A percentile compares a stretch with the other conserved stretches of the same genome.
phyloP scores from a whole-genome alignment of 2,797 vertebrate species.

The Toxotes lorentzi region DNA sequence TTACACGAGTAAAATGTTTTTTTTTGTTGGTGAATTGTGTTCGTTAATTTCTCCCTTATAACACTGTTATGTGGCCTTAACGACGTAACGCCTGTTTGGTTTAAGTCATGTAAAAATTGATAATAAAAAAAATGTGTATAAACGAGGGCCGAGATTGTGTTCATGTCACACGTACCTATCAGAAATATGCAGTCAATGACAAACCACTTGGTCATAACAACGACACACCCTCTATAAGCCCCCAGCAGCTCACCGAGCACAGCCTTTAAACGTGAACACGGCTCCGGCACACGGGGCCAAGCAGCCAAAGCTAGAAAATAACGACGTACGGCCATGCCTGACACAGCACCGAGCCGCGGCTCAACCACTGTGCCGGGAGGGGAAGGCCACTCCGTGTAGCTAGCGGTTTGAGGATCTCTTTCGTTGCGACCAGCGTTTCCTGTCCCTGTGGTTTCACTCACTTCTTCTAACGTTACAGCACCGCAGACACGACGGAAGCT shows the following conservation, averaged over 20 bases:
- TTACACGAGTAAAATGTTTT: not conserved
- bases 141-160: not conserved
- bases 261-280: slow-evolving; percentile 41
- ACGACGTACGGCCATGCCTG: not conserved
- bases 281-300: slow-evolving; percentile 32
- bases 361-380: not conserved
- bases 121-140: not conserved
- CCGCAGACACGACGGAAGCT: slow-evolving; percentile 70
- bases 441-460: slow-evolving; percentile 75
- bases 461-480: slow-evolving; percentile 53
- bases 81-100: not conserved
- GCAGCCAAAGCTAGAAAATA: not conserved
- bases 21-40: not conserved
- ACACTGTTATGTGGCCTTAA: not conserved
- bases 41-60: not conserved
- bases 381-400: slow-evolving; percentile 39
- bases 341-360: slow-evolving; percentile 23
- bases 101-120: not conserved
- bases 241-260: slow-evolving; percentile 47
- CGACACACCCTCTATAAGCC: slow-evolving; percentile 83
- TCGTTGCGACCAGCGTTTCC: slow-evolving; percentile 76
- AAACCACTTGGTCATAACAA: slow-evolving; percentile 72
- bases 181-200: slow-evolving; percentile 63
- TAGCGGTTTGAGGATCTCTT: slow-evolving; percentile 66
- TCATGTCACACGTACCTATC: slow-evolving; percentile 29